phyloP scores from a whole-genome alignment of 2,797 vertebrate species.

The Meda fulgida region DNA sequence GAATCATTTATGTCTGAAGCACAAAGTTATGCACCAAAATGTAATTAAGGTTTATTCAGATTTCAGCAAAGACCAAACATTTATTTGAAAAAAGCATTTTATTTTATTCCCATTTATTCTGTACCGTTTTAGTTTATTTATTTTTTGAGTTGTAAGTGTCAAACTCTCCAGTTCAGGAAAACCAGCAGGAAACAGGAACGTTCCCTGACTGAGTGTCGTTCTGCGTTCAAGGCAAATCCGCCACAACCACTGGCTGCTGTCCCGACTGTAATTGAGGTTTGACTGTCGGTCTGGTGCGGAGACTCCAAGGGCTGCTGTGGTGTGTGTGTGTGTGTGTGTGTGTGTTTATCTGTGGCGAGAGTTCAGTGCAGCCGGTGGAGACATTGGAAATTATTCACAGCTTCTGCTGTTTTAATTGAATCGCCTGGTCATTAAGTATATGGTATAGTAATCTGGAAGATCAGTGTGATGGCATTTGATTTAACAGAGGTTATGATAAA shows the following conservation, averaged over 20 bases:
- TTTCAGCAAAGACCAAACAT: neutral
- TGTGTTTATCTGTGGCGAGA: slow-evolving; percentile 35
- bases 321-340: slow-evolving; percentile 61
- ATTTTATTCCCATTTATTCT: neutral
- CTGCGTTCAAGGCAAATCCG: slow-evolving; percentile 28
- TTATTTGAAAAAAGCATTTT: neutral
- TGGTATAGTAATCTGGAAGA: neutral
- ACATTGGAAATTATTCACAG: slow-evolving; percentile 1
- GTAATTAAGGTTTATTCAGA: neutral
- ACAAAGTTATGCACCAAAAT: neutral
- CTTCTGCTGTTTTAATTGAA: slow-evolving; percentile 6
- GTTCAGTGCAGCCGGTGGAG: neutral
- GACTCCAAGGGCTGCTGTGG: slow-evolving; percentile 54
- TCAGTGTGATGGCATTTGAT: neutral
- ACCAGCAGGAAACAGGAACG: neutral
- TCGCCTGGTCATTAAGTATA: neutral
- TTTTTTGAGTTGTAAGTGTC: neutral
- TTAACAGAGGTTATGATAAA: neutral
- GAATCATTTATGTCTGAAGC: neutral
- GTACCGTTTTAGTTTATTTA: neutral
- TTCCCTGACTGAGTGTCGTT: neutral
- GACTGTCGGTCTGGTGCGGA: slow-evolving; percentile 64
- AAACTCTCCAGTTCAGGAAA: slow-evolving; percentile 2
- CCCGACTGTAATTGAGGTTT: slow-evolving; percentile 71
- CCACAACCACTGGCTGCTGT: slow-evolving; percentile 56